Percentiles rank a stretch among this genome's conserved stretches.
Evolutionary conservation across 2,888 invertebrate species (phyloP).

Genomic region (Entomobrya proxima): DNA sequence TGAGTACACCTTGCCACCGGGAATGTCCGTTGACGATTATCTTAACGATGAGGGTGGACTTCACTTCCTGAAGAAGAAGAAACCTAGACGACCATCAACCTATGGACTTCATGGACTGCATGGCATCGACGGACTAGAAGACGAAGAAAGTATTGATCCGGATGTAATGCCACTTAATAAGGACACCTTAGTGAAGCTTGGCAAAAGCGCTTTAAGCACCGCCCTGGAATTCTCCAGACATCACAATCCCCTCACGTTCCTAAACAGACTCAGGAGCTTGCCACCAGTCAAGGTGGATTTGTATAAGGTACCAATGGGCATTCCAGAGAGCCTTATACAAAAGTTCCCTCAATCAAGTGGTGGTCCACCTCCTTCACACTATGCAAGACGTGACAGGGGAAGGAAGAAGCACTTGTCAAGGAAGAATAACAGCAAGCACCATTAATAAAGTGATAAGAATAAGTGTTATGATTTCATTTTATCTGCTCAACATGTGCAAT

Average conservation of each 20-base stretch:
- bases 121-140: not conserved
- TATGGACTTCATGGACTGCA: not conserved
- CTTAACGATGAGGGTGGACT: not conserved
- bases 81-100: not conserved
- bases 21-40: not conserved
- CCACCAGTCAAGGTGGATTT: slow-evolving; percentile 59
- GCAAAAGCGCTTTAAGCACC: slow-evolving; percentile 16
- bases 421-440: too few species aligned
- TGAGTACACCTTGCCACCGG: not conserved
- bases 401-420: too few species aligned
- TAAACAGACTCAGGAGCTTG: slow-evolving; percentile 31
- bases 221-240: slow-evolving; percentile 56
- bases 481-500: too few species aligned
- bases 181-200: slow-evolving; percentile 7
- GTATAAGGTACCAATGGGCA: slow-evolving; percentile 33
- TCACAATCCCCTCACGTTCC: slow-evolving; percentile 60
- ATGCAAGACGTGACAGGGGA: too few species aligned
- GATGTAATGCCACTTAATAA: not conserved
- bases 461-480: too few species aligned
- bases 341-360: slow-evolving; percentile 25
- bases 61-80: not conserved
- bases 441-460: too few species aligned
- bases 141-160: not conserved
- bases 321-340: slow-evolving; percentile 3
- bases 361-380: not conserved